These are phyloP conservation scores for Noctua pronuba DNA, from an alignment of 2,888 invertebrate species.

Conservation along the genomic window DNA sequence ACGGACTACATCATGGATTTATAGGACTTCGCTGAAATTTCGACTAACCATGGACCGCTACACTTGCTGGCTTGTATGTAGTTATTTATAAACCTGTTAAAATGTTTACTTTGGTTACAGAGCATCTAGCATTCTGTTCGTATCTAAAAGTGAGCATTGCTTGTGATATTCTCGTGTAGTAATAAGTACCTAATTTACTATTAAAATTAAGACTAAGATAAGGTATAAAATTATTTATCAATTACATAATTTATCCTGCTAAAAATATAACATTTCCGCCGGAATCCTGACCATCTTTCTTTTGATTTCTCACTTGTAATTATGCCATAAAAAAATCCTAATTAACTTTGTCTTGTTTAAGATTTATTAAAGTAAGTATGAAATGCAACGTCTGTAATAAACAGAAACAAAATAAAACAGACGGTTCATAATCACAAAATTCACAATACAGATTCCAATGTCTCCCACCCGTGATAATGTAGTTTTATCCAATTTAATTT, in stretches of 20 bases:
- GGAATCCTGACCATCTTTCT: not conserved
- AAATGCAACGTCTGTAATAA: not conserved
- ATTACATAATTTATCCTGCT: not conserved
- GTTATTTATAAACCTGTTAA: slow-evolving; percentile 47
- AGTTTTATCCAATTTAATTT: slow-evolving; percentile 12
- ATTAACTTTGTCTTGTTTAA: not conserved
- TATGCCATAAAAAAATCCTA: not conserved
- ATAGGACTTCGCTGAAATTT: slow-evolving; percentile 56
- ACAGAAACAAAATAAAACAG: slow-evolving; percentile 5
- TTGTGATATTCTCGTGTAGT: not conserved
- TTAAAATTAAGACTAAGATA: not conserved
- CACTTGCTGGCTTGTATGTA: slow-evolving; percentile 12
- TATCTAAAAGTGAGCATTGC: not conserved
- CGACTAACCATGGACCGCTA: slow-evolving; percentile 15
- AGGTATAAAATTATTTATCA: not conserved
- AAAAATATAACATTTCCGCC: not conserved
- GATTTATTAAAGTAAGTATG: not conserved
- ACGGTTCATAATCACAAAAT: slow-evolving; percentile 15
- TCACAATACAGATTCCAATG: slow-evolving; percentile 20
- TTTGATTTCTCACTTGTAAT: not conserved
- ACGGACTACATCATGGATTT: slow-evolving; percentile 45
- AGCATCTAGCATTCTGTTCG: slow-evolving; percentile 16
- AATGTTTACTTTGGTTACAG: slow-evolving; percentile 23
- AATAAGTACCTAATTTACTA: not conserved
- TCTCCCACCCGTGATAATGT: slow-evolving; percentile 9